These are phyloP conservation scores for Amiota minor DNA, from an alignment of 2,888 invertebrate genomes.

Conservation along the genomic window DNA sequence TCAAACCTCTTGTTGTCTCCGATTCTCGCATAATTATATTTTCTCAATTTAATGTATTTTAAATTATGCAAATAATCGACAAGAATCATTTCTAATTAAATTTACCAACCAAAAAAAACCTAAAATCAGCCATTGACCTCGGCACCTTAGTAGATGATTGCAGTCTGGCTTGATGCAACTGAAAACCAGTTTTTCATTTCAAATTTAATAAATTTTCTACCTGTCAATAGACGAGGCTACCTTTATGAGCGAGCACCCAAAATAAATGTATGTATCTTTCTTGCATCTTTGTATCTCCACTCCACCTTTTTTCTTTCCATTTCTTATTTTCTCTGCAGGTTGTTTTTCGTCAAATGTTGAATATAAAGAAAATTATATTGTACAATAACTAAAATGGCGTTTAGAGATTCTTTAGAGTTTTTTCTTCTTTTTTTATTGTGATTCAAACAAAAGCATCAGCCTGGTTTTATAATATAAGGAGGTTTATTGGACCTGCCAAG, in stretches of 20 bases:
- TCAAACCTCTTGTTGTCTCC: no score
- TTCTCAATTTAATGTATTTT: no score
- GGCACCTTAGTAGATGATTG: conserved; percentile 25
- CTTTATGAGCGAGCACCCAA: conserved; percentile 50
- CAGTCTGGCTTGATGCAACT: conserved; percentile 46
- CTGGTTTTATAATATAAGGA: no score
- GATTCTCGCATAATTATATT: no score
- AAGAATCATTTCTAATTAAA: background rate
- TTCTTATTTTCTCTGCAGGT: background rate
- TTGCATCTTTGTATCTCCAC: no score
- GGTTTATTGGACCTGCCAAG: conserved; percentile 13
- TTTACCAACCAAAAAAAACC: conserved; percentile 37
- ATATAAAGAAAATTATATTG: background rate
- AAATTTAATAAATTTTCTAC: conserved; percentile 64
- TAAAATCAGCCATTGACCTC: conserved; percentile 64
- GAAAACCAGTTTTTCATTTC: conserved; percentile 50
- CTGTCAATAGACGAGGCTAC: conserved; percentile 67
- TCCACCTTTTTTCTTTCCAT: conserved; percentile 36
- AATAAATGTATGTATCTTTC: no score
- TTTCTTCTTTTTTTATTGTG: no score
- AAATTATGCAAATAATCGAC: background rate
- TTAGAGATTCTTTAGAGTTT: background rate
- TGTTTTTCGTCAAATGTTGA: background rate
- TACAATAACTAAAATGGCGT: conserved; percentile 10
- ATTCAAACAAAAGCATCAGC: no score